Percentiles rank a stretch among this genome's conserved stretches.
Evolutionary conservation across 2,113 vertebrate genomes (phyloP).

Genomic region (Leptosomus discolor): DNA sequence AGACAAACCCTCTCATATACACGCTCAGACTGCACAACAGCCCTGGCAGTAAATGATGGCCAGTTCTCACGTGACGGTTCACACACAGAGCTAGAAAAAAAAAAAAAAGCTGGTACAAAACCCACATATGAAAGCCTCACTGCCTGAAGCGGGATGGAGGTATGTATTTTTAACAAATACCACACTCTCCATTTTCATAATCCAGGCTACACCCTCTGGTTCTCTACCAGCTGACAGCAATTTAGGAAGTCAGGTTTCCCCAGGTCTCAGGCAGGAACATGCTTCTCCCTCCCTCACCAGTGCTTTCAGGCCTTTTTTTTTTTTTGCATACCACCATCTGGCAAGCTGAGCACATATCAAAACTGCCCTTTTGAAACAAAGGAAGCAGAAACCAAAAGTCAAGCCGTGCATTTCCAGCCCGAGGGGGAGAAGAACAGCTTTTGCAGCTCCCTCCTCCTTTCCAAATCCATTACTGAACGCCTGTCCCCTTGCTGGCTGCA

Average conservation of each 20-base stretch:
- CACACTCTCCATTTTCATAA: neutral
- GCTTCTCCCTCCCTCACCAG: neutral
- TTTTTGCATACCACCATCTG: neutral
- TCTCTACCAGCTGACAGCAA: neutral
- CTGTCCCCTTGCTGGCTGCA: neutral
- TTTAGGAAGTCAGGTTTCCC: neutral
- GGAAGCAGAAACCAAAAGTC: neutral
- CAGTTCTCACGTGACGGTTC: neutral
- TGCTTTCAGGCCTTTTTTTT: neutral
- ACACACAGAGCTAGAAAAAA: neutral
- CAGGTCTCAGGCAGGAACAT: neutral
- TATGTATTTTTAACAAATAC: neutral
- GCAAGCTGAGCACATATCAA: neutral
- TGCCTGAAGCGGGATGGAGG: neutral
- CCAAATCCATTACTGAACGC: neutral
- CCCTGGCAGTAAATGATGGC: neutral
- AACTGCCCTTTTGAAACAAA: neutral
- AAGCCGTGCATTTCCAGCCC: neutral
- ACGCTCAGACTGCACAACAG: fast-evolving
- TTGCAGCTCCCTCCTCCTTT: neutral
- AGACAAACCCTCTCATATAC: neutral
- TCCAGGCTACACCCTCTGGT: neutral
- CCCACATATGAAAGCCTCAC: neutral
- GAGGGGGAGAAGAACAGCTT: neutral
- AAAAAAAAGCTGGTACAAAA: neutral